Evolutionary conservation across 2,888 invertebrate genomes (phyloP).

Genomic region (Agonopterix heracliana): DNA sequence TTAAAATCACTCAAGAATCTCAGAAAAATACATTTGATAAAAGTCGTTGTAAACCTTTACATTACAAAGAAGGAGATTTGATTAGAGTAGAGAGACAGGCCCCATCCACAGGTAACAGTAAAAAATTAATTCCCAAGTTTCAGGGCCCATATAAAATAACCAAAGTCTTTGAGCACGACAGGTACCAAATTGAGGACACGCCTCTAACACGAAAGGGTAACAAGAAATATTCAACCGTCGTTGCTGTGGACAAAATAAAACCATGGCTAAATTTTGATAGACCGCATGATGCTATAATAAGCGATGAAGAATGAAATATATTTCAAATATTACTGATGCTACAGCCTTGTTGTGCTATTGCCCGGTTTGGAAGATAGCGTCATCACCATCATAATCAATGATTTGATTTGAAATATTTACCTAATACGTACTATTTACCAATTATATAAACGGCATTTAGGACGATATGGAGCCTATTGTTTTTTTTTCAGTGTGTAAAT

Average conservation of each 20-base stretch:
- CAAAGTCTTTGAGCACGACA: constrained; percentile 7
- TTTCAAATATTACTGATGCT: too few relatives aligned
- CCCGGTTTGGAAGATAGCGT: too few relatives aligned
- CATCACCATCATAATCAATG: too few relatives aligned
- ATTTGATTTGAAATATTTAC: too few relatives aligned
- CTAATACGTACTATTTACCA: too few relatives aligned
- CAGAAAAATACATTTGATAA: constrained; percentile 7
- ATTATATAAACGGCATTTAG: too few relatives aligned
- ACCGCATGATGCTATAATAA: too few relatives aligned
- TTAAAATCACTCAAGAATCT: not conserved
- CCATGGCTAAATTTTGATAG: not conserved
- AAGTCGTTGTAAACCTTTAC: not conserved
- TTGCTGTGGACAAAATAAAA: not conserved
- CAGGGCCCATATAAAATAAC: constrained; percentile 9
- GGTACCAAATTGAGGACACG: constrained; percentile 4
- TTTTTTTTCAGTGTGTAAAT: too few relatives aligned
- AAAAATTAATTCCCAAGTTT: constrained; percentile 11
- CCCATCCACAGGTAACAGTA: constrained; percentile 5
- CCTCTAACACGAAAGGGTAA: not conserved
- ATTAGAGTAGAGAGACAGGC: constrained; percentile 8
- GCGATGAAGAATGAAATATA: too few relatives aligned
- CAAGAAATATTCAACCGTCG: not conserved
- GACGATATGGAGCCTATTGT: too few relatives aligned
- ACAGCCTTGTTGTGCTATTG: too few relatives aligned
- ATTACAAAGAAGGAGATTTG: constrained; percentile 10